Base-by-base conservation (phyloP, 2,113 vertebrate genomes). In the Ictalurus furcatus region DNA sequence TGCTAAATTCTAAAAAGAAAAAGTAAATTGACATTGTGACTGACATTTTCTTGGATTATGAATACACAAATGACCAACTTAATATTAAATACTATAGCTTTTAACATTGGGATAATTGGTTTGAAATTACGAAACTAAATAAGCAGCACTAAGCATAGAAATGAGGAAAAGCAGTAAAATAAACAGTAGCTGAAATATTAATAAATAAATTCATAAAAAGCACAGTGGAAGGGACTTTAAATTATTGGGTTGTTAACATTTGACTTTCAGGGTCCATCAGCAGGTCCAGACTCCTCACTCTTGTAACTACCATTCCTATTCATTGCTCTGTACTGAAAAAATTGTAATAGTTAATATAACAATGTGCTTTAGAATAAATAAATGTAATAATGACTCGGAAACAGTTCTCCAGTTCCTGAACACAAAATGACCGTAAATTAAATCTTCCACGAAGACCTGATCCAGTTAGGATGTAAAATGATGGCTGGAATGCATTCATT, bases 371-470 rank as follows among this genome's bases (percentile, higher is more conserved):
- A 21, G n/a, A 21, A 83, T 61, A 83, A 61, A 82, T 82, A 82
- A 82, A 59, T 58, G 0, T 40, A 83, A 83, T 83, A 25, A 61
- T 23, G 34, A 11, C 37, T 37, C 37, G 37, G 56, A 87, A 85
- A 85, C 37, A 85, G 3, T 48, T 63, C 28, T 54, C 14, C 37
- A 84, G 44, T 34, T 86, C 52, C 59, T 71, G 69, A 63, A 89
- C 76, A 85, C 34, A 30, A 58, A 71, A 80, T 79, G 74, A 69
- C 44, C 7, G 5, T 34, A 76, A 85, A 54, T 25, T 67, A 84
- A 88, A 90, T 63, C 58, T 84, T 67, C 56, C 80, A 40, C 6
- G 2, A 58, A 48, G 48, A 25, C 74, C 74, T 78, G n/a, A 83
- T 84, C 30, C 25, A 59, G 61, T 84, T 82, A 37, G 52, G 52